Evolutionary conservation across 2,888 invertebrate genomes (phyloP), one percentile per base, ranked within the genome.

Genomic region (Dolomedes plantarius): DNA sequence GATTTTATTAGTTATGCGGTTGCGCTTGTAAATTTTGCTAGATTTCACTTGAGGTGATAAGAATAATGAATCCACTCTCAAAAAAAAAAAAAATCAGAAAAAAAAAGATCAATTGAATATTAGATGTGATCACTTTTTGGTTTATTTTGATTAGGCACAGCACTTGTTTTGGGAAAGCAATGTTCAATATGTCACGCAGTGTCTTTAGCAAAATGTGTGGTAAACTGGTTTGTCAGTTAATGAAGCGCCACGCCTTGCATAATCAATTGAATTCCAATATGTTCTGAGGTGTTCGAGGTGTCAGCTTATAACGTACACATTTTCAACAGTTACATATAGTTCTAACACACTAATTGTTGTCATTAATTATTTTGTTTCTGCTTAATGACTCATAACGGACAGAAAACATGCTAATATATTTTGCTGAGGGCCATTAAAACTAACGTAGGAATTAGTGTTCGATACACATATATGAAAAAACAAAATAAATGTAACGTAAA

Each of bases 171-270:
- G 16, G 11, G 16, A 46, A 46, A 46, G 41, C 16, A 13, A 46
- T 56, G 23, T 56, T 56, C 56, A 23, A 23, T 23, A 56, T 56
- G 56, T 5, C 56, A 56, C 23, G 56, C 23, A 16, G 5, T 23
- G 23, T 56, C 16, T 23, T 13, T 9, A 16, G 16, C 16, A 11
- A 56, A 56, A 23, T n/a, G 6, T 65, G 16, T 29, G 29, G 65
- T 1, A 65, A 65, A 65, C 65, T 16, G 65, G 65, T 65, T 65
- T 11, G 16, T 29, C 29, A 65, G 29, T 16, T 65, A 29, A 65
- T 65, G n/a, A 65, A n/a, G 29, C 31, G 31, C 65, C 65, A 65
- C 65, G n/a, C 65, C 65, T 65, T 29, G 13, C 31, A 3, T 56
- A 56, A 56, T 56, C 56, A 23, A 56, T 56, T 56, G 19, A 23